Evolutionary conservation across 2,888 invertebrate genomes (phyloP).

Genomic region (Morpho achilles): DNA sequence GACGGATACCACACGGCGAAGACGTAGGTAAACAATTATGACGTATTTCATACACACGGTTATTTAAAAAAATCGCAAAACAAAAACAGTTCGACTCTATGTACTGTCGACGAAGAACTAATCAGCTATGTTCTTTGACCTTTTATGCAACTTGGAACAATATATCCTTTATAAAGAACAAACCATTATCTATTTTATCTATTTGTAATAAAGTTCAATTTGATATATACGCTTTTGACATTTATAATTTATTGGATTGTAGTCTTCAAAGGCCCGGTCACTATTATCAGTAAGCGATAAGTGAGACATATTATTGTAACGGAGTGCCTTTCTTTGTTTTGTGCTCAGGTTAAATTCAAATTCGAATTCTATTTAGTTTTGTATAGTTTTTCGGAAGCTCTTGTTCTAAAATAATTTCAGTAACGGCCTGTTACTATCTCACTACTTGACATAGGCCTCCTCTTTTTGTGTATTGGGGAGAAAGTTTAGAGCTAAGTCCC

Average conservation of each 20-base stretch:
- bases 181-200: slow-evolving; percentile 28
- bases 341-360: slow-evolving; percentile 24
- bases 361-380: no score
- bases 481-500: no score
- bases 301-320: slow-evolving; percentile 67
- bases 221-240: slow-evolving; percentile 26
- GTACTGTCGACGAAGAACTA: slow-evolving; percentile 34
- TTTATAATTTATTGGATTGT: slow-evolving; percentile 37
- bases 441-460: no score
- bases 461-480: no score
- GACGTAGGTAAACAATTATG: no score
- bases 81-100: no score
- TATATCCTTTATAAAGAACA: slow-evolving; percentile 26
- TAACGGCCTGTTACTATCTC: no score
- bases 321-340: slow-evolving; percentile 59
- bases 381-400: no score
- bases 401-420: no score
- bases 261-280: slow-evolving; percentile 49
- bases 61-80: no score
- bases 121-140: slow-evolving; percentile 75
- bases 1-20: no score
- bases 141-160: slow-evolving; percentile 35
- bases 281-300: slow-evolving; percentile 64
- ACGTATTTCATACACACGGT: no score
- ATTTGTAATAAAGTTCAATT: slow-evolving; percentile 30